Base-by-base conservation (phyloP, 2,797 vertebrate genomes). In the Cottoperca gobio region DNA sequence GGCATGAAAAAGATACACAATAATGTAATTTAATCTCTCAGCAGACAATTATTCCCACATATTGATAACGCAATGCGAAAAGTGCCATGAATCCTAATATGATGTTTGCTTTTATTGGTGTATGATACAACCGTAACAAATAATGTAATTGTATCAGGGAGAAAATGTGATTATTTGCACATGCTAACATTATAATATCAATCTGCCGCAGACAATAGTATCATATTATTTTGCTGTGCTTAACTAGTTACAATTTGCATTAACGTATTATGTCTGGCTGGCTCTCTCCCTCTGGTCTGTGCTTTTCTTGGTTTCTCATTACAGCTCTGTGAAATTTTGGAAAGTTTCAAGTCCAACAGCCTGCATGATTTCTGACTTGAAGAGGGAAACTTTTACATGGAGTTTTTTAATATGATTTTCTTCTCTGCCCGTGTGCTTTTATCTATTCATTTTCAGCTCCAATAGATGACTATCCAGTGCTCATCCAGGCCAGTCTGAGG, bases 21-120 rank as follows among this genome's bases (percentile, higher is more conserved):
- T 99, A 98, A 99, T 98, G 97, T 97, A 99, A 99, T 99, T 99
- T 99, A 98, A 99, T 99, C 97, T 97, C 85, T 93, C 96, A 95
- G 97, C 96, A 97, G 97, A 99, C 98, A 99, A 99, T 99, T 99
- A 99, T 99, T 98, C 96, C 96, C 96, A 98, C 95, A 99, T 99
- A 99, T 98, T 99, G 97, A 99, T 99, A 98, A 99, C 96, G 95
- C 96, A 95, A 98, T 95, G 96, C 96, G 96, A 97, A 98, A 99
- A 99, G 96, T 97, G 97, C 97, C 97, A 98, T 97, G 97, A 99
- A 98, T 98, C 96, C 97, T 99, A 99, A 99, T 99, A 96, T 96
- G 97, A 97, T 98, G 97, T 96, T 99, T 97, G 95, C 96, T 97
- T 97, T 99, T 97, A 98, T 99, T 98, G 96, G 96, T 97, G 95